Conservation (phyloP, 2,797 vertebrate species). For the Notoglanidium macrostoma region DNA sequence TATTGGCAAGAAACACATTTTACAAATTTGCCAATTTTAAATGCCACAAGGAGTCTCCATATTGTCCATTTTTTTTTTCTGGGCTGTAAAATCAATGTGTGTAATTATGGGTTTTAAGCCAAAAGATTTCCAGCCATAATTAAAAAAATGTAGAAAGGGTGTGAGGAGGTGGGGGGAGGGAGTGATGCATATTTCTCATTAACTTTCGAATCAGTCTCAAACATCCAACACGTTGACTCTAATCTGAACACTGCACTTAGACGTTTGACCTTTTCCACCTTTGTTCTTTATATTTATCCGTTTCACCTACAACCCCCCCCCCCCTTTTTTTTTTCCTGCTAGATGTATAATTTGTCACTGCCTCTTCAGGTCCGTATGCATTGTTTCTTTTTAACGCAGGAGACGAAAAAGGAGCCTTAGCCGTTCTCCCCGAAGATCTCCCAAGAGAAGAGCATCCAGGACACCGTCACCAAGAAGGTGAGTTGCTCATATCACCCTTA, state of each 20-base stretch:
- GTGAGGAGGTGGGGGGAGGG: not conserved
- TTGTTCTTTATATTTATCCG: not conserved
- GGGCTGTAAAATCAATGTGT: not conserved
- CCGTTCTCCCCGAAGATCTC: slow-evolving; percentile 88
- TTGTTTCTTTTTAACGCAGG: slow-evolving; percentile 60
- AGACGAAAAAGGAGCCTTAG: slow-evolving; percentile 85
- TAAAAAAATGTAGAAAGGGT: not conserved
- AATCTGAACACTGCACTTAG: not conserved
- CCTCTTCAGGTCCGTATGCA: not conserved
- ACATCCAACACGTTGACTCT: not conserved
- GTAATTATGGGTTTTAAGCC: not conserved
- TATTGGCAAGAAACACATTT: not conserved
- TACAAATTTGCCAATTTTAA: not conserved
- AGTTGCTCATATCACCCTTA: slow-evolving; percentile 20
- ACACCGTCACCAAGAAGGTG: slow-evolving; percentile 92
- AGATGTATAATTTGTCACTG: not conserved
- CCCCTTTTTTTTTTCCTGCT: not conserved
- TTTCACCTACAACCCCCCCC: too few species aligned
- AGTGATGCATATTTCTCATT: not conserved
- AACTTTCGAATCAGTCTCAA: not conserved
- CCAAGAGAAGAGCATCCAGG: slow-evolving; percentile 84
- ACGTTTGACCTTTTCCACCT: not conserved
- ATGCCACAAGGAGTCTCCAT: not conserved
- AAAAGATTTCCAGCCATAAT: not conserved
- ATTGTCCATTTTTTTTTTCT: not conserved